Evolutionary conservation across 2,888 invertebrate species (phyloP).

Genomic region (Calliopum simillimum): DNA sequence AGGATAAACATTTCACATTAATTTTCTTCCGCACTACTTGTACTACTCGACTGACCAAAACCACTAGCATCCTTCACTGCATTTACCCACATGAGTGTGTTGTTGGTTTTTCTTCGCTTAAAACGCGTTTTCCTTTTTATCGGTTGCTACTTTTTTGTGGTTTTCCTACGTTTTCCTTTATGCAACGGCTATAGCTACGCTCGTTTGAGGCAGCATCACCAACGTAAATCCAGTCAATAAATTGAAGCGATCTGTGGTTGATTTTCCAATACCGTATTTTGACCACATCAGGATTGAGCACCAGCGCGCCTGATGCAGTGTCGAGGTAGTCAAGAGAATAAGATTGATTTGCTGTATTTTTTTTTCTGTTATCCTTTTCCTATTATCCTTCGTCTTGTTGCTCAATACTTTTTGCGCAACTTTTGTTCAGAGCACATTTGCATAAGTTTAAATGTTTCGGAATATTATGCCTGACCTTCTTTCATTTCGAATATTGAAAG

Average conservation of each 20-base stretch:
- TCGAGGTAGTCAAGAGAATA: not conserved
- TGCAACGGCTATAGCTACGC: not conserved
- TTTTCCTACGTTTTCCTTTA: not conserved
- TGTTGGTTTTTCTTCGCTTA: not conserved
- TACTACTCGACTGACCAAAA: not conserved
- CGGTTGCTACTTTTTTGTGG: not conserved
- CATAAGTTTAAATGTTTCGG: too few species aligned
- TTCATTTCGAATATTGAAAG: too few species aligned
- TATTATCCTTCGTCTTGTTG: not conserved
- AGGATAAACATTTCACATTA: slow-evolving; percentile 43
- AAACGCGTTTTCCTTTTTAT: not conserved
- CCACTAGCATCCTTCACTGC: not conserved
- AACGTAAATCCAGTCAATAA: slow-evolving; percentile 42
- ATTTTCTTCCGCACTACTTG: slow-evolving; percentile 28
- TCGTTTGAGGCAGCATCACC: slow-evolving; percentile 2
- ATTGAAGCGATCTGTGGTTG: slow-evolving; percentile 40
- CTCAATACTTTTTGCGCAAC: too few species aligned
- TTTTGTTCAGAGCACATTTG: too few species aligned
- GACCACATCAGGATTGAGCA: not conserved
- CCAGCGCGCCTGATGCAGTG: not conserved
- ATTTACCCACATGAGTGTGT: not conserved
- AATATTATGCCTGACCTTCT: too few species aligned
- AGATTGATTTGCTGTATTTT: slow-evolving; percentile 26
- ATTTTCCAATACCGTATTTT: slow-evolving; percentile 4
- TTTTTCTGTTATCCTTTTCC: not conserved